Base-by-base conservation (phyloP, 2,797 vertebrate genomes). In the Loriculus beryllinus region DNA sequence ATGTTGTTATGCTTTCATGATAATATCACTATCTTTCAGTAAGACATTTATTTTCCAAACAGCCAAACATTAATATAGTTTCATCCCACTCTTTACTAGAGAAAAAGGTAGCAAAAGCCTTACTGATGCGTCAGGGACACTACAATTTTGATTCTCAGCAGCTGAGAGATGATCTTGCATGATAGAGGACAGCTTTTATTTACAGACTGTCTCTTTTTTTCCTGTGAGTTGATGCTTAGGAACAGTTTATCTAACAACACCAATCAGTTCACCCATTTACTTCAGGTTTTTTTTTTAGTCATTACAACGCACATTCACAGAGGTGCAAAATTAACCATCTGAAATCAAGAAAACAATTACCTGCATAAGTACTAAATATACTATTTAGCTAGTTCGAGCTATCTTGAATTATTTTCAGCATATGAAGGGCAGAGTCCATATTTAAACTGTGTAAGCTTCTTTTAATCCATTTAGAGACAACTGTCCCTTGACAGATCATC, bases 401-500 rank as follows among this genome's bases (percentile, higher is more conserved):
- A 76, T 74, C 71, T 69, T 56, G 39, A 84, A 76, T 74, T 90
- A 82, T 90, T 82, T 92, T 76, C 74, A 75, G 82, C 23, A n/a
- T 23, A 51, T 31, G 51, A 90, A 86, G 19, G 49, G 47, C 71
- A 89, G 17, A 80, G 56, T 21, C 64, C 78, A 57, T 60, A 87
- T 88, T 93, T 80, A 96, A 92, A 81, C 63, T 45, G 45, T 31
- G 18, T 90, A 97, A 97, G 52, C 93, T 93, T 60, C 74, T 86
- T 95, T 76, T 94, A 97, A 96, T 94, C 91, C 79, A 79, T 95
- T 95, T 93, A 82, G 94, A 95, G 89, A 96, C 92, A 96, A 93
- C 93, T 88, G 88, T 92, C 88, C 57, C 12, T 82, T 90, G 86
- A 91, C 74, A 96, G 90, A 95, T 91, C 72, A 68, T 80, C 90